Conservation (phyloP, 2,113 vertebrate species). For the Rhea americana region DNA sequence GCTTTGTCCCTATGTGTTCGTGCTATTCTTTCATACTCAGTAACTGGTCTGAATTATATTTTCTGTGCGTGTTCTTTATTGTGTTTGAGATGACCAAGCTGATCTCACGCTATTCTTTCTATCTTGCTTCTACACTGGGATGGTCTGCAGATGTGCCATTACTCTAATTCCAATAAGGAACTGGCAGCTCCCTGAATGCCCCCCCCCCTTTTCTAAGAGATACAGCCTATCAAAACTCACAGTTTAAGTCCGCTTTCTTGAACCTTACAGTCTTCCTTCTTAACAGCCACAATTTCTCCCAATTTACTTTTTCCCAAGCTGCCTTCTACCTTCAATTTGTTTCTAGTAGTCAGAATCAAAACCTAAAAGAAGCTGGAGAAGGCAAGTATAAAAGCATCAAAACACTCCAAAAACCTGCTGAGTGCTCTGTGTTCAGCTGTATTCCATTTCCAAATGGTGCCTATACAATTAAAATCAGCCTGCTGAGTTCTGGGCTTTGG, state of each 20-base stretch:
- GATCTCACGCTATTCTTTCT: constrained; percentile 29
- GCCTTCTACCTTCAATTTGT: not conserved
- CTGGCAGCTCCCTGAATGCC: not conserved
- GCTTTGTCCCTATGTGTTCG: not conserved
- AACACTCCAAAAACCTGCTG: accelerated
- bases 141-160: constrained; percentile 15
- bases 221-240: not conserved
- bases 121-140: not conserved
- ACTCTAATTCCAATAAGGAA: not conserved
- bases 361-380: not conserved
- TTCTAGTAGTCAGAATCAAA: not conserved
- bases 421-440: not conserved
- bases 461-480: accelerated
- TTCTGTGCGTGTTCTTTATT: not conserved
- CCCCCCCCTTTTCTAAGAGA: not conserved
- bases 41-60: not conserved
- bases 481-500: not conserved
- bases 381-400: accelerated
- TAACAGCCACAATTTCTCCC: not conserved
- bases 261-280: not conserved
- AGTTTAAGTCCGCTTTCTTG: not conserved
- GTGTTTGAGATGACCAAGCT: not conserved
- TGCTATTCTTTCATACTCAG: not conserved
- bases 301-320: not conserved
- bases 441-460: accelerated